Evolutionary conservation across 2,888 invertebrate species (phyloP).

Genomic region (Idaea aversata): DNA sequence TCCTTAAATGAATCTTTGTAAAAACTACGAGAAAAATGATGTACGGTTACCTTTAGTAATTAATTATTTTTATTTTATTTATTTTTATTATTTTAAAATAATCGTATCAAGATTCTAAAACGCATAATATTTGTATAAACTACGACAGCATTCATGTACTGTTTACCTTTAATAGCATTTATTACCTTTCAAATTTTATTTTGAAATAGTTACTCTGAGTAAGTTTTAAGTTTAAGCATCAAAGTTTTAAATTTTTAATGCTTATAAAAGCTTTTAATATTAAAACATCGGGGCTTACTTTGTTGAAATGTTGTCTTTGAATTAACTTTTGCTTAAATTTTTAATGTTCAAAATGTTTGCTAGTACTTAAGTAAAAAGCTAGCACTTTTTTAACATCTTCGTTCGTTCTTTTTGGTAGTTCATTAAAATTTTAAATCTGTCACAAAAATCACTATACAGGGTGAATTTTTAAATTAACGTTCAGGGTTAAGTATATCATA

Average conservation of each 20-base stretch:
- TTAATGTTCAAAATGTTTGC: background rate
- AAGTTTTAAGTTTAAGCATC: slow-evolving; percentile 11
- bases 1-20: too few species aligned
- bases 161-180: background rate
- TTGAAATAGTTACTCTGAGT: slow-evolving; percentile 1
- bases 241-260: slow-evolving; percentile 11
- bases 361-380: background rate
- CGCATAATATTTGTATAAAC: too few species aligned
- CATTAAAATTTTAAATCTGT: background rate
- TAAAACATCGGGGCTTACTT: background rate
- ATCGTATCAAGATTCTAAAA: too few species aligned
- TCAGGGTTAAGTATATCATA: too few species aligned
- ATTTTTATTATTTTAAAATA: too few species aligned
- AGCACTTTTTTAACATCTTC: background rate
- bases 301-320: slow-evolving; percentile 1
- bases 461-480: too few species aligned
- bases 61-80: too few species aligned
- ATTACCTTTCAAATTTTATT: background rate
- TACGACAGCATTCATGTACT: background rate
- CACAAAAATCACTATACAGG: background rate
- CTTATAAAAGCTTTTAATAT: slow-evolving; percentile 6
- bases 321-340: background rate
- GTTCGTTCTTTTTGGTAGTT: background rate
- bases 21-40: too few species aligned
- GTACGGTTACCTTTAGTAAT: too few species aligned